phyloP scores from a whole-genome alignment of 2,113 vertebrate species.

The Garra rufa region DNA sequence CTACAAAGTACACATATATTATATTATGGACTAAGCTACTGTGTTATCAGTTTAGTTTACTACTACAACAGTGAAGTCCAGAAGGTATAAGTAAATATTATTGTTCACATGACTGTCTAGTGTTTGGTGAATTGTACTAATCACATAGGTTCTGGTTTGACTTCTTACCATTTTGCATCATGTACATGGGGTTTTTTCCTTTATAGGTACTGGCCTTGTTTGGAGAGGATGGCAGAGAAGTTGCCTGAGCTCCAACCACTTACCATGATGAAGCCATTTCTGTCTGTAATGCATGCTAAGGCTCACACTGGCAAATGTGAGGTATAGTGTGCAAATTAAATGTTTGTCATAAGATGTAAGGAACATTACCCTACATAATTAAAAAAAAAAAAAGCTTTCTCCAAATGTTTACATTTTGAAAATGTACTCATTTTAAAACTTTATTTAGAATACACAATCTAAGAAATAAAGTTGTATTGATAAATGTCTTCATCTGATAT shows the following conservation, averaged over 20 bases:
- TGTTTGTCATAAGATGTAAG: neutral
- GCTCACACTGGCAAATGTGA: conserved; percentile 36
- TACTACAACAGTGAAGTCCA: too few relatives aligned
- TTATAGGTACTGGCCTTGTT: conserved; percentile 27
- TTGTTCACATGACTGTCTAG: too few relatives aligned
- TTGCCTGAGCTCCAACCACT: neutral
- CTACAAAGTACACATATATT: neutral
- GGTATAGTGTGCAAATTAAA: conserved; percentile 8
- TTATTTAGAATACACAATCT: neutral
- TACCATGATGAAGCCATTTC: neutral
- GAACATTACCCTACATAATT: too few relatives aligned
- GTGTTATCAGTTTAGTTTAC: neutral
- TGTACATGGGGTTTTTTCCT: neutral
- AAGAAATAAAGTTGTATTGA: neutral
- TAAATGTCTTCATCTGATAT: neutral
- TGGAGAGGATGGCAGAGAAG: conserved; percentile 30
- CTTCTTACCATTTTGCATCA: neutral
- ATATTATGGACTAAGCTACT: neutral
- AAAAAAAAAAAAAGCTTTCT: neutral
- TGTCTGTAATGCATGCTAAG: neutral
- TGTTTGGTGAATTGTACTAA: neutral
- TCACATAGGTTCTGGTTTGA: neutral
- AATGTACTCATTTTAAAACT: too few relatives aligned
- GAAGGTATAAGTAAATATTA: neutral
- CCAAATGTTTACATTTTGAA: too few relatives aligned